Evolutionary conservation across 1,140 invertebrate genomes (phyloP).

Genomic region (Lordiphosa collinella): DNA sequence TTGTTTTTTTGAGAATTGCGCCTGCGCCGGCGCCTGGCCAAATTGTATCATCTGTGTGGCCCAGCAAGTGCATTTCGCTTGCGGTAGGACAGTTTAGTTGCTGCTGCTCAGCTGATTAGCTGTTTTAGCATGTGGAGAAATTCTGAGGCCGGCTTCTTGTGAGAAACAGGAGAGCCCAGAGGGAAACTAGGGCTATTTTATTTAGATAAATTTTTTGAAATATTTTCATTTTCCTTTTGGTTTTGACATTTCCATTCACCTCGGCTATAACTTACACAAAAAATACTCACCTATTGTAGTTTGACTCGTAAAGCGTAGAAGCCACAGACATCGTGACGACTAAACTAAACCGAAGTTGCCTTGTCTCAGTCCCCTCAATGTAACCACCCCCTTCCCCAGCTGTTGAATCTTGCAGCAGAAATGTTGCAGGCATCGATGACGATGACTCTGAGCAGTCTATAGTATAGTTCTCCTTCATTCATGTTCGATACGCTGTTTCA

Average conservation of each 20-base stretch:
- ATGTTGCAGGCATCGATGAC: constrained; percentile 18
- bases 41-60: constrained; percentile 34
- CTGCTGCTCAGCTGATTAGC: constrained; percentile 46
- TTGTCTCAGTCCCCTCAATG: neutral
- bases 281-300: constrained; percentile 37
- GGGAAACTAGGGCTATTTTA: constrained; percentile 36
- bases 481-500: constrained; percentile 55
- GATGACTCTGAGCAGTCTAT: constrained; percentile 55
- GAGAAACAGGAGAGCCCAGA: too few species aligned
- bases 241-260: constrained; percentile 6
- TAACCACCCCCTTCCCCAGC: constrained; percentile 2
- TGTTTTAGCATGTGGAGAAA: constrained; percentile 8
- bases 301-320: constrained; percentile 57
- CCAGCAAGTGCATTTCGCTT: constrained; percentile 72
- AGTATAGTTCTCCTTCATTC: constrained; percentile 73
- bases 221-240: constrained; percentile 48
- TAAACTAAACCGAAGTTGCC: constrained; percentile 18
- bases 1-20: constrained; percentile 21
- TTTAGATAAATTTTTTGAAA: constrained; percentile 49
- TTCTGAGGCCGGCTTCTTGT: constrained; percentile 25
- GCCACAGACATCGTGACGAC: constrained; percentile 71
- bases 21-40: constrained; percentile 37
- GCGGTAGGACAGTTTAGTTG: constrained; percentile 60
- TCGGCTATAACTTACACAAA: constrained; percentile 18
- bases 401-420: constrained; percentile 42